A percentile compares a stretch with the other conserved stretches of the same genome.
These are phyloP conservation scores for Dione vanillae DNA, from an alignment of 2,888 invertebrate species.

Conservation along the genomic window DNA sequence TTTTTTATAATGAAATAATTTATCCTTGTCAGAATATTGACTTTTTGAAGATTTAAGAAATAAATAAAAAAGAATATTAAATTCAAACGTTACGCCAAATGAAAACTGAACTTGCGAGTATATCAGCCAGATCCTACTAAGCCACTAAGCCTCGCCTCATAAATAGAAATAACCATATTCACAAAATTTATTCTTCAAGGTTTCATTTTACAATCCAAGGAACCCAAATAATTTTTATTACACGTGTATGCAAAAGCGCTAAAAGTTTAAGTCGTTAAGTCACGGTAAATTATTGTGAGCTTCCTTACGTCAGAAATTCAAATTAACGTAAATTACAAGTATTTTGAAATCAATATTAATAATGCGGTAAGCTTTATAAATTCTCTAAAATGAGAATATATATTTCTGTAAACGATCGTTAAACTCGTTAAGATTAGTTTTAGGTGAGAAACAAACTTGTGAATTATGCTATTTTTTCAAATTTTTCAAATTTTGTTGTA, in stretches of 20 bases:
- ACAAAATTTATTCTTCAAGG: background rate
- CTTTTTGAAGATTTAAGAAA: background rate
- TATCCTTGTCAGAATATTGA: too few relatives aligned
- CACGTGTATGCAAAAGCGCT: slow-evolving; percentile 14
- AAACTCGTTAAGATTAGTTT: background rate
- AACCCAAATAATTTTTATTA: slow-evolving; percentile 13
- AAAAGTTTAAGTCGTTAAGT: slow-evolving; percentile 13
- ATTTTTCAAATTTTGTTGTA: background rate
- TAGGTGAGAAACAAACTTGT: background rate
- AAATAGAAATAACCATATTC: too few relatives aligned
- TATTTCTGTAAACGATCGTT: slow-evolving; percentile 2
- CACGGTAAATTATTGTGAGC: slow-evolving; percentile 9
- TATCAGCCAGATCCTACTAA: too few relatives aligned
- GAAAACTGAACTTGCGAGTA: too few relatives aligned
- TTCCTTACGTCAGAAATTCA: background rate
- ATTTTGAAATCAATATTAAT: slow-evolving; percentile 23
- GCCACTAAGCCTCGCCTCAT: too few relatives aligned
- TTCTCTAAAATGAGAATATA: background rate
- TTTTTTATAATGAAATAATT: too few relatives aligned
- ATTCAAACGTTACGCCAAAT: background rate
- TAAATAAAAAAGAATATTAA: background rate
- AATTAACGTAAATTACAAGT: background rate
- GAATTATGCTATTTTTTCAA: background rate
- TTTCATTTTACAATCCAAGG: background rate
- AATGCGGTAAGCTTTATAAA: slow-evolving; percentile 4